These are phyloP conservation scores for Varanus komodoensis DNA, from an alignment of 2,113 vertebrate genomes.

Conservation along the genomic window DNA sequence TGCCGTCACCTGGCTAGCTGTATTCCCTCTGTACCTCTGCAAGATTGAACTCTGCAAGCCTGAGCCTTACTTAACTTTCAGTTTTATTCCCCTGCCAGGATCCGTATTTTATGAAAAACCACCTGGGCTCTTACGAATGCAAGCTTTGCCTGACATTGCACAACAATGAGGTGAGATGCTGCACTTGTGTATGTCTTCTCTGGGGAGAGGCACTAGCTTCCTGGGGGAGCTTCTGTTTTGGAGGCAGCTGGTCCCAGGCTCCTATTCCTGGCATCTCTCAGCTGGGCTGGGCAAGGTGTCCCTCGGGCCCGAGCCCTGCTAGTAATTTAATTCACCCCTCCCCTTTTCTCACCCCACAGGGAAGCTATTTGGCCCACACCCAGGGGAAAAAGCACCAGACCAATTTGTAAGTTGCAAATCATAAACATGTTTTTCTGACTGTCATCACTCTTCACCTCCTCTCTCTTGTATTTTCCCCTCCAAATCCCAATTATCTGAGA, in stretches of 20 bases:
- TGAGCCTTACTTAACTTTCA: not conserved
- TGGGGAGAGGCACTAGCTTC: not conserved
- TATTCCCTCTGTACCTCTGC: not conserved
- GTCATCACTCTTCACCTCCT: not conserved
- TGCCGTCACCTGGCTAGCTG: not conserved
- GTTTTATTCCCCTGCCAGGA: slow-evolving; percentile 75
- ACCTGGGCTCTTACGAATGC: slow-evolving; percentile 97
- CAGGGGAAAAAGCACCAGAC: slow-evolving; percentile 99
- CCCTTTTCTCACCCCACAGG: slow-evolving; percentile 74
- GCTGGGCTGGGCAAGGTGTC: not conserved
- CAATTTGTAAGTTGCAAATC: slow-evolving; percentile 88
- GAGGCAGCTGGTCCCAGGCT: not conserved
- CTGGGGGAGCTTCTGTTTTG: not conserved
- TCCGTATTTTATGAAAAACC: slow-evolving; percentile 99
- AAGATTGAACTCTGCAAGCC: too few relatives aligned
- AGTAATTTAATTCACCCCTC: slow-evolving; percentile 10
- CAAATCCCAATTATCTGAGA: not conserved
- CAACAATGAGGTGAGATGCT: slow-evolving; percentile 91
- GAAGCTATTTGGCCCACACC: slow-evolving; percentile 96
- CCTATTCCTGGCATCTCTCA: not conserved
- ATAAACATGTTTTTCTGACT: not conserved
- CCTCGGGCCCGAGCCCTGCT: too few relatives aligned
- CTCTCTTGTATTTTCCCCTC: too few relatives aligned
- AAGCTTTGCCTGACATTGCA: slow-evolving; percentile 97
- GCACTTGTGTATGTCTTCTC: not conserved